Evolutionary conservation across 1,140 invertebrate genomes (phyloP), one percentile per base, ranked within the genome.

Genomic region (Polyergus mexicanus): DNA sequence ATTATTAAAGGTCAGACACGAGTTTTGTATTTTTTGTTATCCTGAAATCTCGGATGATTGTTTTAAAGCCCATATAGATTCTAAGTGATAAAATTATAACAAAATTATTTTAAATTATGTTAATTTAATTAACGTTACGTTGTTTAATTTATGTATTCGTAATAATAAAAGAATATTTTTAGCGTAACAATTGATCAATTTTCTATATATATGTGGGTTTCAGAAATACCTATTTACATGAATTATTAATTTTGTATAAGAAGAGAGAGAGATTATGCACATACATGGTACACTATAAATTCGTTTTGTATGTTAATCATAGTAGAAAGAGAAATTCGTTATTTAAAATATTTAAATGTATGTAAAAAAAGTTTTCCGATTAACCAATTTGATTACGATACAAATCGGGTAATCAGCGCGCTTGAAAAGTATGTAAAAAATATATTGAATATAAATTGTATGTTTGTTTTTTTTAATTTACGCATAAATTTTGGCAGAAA

Each of bases 391-490:
- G 47, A 13, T 56, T 58, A 8, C n/a, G 25, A 69, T 19, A 7
- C 13, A n/a, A 56, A 28, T 76, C 25, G 0, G 41, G n/a, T 41
- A 3, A 80, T 69, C 16, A 71, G 35, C 16, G 32, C 13, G 35
- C 7, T 56, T 25, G 22, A 58, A 80, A 71, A 35, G 35, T 80
- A 71, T 2, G 6, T 16, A n/a, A 32, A 38, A 80, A 69, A 38
- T 68, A 38, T 19, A 10, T 78, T 69, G 11, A 22, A 44, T 10
- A 13, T 25, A 69, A 60, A 68, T 38, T 6, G 13, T 35, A 38
- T 4, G 19, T 32, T 56, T 80, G 4, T 80, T 11, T 10, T 13
- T 80, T 11, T 10, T 13, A 54, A 69, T 41, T 54, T 54, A 66
- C 13, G 5, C 8, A 51, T 25, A 5, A 13, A 5, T 69, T 25